phyloP scores from a whole-genome alignment of 2,797 vertebrate genomes.

The Neoniphon sammara region DNA sequence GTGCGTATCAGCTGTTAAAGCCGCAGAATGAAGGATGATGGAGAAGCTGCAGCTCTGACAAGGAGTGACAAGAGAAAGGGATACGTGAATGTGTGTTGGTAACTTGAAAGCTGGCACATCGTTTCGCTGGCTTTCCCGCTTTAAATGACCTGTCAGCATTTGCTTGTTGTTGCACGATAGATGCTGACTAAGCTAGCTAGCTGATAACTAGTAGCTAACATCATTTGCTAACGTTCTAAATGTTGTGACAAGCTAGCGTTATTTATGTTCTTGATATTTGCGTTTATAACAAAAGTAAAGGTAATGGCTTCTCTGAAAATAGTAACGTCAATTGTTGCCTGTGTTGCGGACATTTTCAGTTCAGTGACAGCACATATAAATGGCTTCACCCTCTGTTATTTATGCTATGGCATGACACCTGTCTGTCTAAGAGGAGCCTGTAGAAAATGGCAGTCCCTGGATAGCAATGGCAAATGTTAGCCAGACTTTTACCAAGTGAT shows the following conservation, averaged over 20 bases:
- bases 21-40: conserved; percentile 48
- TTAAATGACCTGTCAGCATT: not conserved
- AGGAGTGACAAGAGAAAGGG: conserved; percentile 19
- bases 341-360: not conserved
- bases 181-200: not conserved
- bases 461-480: not conserved
- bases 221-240: conserved; percentile 32
- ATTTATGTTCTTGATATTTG: not conserved
- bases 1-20: not conserved
- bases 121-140: accelerated
- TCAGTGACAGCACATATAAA: not conserved
- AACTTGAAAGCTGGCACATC: not conserved
- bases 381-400: not conserved
- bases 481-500: not conserved
- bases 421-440: conserved; percentile 32
- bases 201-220: not conserved
- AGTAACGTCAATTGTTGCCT: not conserved
- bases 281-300: not conserved
- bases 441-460: conserved; percentile 37
- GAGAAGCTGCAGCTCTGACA: conserved; percentile 38
- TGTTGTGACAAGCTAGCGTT: conserved; percentile 21
- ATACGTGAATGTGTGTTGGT: conserved; percentile 44
- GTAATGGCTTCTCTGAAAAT: not conserved
- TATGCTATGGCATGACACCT: conserved; percentile 33
- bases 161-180: not conserved